Percentiles rank a stretch among this genome's conserved stretches.
These are phyloP conservation scores for Salvator merianae DNA, from an alignment of 2,113 vertebrate species.

Conservation along the genomic window DNA sequence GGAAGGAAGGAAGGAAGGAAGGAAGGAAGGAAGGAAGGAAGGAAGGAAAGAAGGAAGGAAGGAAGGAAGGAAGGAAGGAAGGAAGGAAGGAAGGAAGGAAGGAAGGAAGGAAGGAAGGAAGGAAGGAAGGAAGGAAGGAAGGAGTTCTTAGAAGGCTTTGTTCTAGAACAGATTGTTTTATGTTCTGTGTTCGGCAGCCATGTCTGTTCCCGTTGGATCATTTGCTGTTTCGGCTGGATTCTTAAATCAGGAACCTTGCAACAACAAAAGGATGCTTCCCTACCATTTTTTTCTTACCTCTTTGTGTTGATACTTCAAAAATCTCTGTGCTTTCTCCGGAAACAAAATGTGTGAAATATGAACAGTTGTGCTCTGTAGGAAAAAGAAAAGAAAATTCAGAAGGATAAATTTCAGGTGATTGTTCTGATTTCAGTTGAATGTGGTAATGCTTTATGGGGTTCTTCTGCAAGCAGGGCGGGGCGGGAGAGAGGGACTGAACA, in stretches of 20 bases:
- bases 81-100: too few species aligned
- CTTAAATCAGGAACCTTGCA: background rate
- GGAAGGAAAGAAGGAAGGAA: too few species aligned
- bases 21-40: too few species aligned
- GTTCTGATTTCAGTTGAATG: background rate
- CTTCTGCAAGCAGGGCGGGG: too few species aligned
- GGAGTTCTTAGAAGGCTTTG: too few species aligned
- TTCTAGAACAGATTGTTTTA: too few species aligned
- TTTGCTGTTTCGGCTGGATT: background rate
- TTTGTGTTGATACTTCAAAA: conserved; percentile 93
- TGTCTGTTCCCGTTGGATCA: background rate
- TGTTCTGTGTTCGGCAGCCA: too few species aligned
- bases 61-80: too few species aligned
- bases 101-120: too few species aligned
- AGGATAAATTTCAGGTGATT: background rate
- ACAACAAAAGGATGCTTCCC: background rate
- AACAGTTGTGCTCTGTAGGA: conserved; percentile 88
- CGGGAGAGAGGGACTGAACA: too few species aligned
- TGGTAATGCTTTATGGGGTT: background rate
- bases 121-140: too few species aligned
- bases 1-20: too few species aligned
- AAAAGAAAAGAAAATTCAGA: background rate
- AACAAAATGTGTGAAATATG: conserved; percentile 94
- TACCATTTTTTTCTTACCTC: conserved; percentile 77
- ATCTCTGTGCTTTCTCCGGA: conserved; percentile 86